Evolutionary conservation across 1,140 invertebrate genomes (phyloP), one percentile per base, ranked within the genome.

Genomic region (Aphaenogaster rudis): DNA sequence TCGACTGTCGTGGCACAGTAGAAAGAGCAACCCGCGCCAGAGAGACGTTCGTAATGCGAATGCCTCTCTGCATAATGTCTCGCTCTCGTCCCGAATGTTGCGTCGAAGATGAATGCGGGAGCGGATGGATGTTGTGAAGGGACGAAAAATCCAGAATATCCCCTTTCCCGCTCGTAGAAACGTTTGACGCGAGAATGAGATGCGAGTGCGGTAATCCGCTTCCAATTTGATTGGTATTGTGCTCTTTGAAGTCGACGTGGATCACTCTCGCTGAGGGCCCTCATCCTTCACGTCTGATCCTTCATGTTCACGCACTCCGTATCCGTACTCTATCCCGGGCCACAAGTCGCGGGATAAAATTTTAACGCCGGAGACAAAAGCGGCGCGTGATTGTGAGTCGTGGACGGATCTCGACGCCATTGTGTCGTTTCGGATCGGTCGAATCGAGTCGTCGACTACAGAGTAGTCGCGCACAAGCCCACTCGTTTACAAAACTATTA

Each of bases 201-300:
- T n/a, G 82, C 69, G 61, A 61, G 54, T 9, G 15, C 59, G 39
- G 42, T 61, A 85, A 86, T 86, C 76, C 87, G 61, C 77, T 86
- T 81, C 79, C 69, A 86, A 90, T 90, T 80, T 86, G 88, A 89
- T 89, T 86, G 84, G 72, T 86, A 88, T 89, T 89, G 79, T 78
- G 88, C 77, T 54, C 59, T 63, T 17, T 33, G 57, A 72, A 78
- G 72, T 59, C 72, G 57, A 54, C 66, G 5, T 57, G 50, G 84
- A 86, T 78, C 63, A 59, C 84, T 64, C 74, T 66, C 84, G 28
- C 48, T 57, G 74, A 79, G 76, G 21, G 72, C 80, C 17, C 80
- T 84, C 67, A 21, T 82, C 54, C 48, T 76, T 84, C 80, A 76
- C 21, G 80, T 45, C 80, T 61, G 80, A 82, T 82, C 42, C 52